phyloP scores from a whole-genome alignment of 2,888 invertebrate species.

The Dasypolia templi region DNA sequence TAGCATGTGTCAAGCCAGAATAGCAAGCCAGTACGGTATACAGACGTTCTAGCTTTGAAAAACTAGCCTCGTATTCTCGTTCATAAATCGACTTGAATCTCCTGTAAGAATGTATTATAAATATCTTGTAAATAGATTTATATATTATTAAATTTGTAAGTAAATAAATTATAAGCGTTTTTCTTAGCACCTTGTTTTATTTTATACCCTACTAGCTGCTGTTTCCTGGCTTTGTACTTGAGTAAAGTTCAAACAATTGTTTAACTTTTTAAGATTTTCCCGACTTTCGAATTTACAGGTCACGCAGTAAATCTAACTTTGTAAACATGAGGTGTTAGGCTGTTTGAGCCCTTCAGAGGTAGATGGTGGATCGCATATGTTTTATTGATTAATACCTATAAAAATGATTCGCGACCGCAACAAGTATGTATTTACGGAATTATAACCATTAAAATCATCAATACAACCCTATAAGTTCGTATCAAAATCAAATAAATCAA shows the following conservation, averaged over 20 bases:
- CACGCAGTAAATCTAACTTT: background rate
- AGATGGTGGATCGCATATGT: too few relatives aligned
- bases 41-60: too few relatives aligned
- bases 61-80: too few relatives aligned
- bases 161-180: constrained; percentile 72
- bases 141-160: constrained; percentile 75
- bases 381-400: too few relatives aligned
- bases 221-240: background rate
- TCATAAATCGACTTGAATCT: constrained; percentile 14
- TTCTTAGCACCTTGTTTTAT: constrained; percentile 65
- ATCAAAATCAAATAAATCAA: too few relatives aligned
- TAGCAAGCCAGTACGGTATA: too few relatives aligned
- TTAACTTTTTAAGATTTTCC: background rate
- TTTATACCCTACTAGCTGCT: constrained; percentile 6
- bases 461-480: too few relatives aligned
- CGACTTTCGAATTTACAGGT: background rate
- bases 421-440: too few relatives aligned
- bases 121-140: constrained; percentile 71
- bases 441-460: too few relatives aligned
- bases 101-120: constrained; percentile 56
- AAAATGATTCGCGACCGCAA: too few relatives aligned
- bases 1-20: too few relatives aligned
- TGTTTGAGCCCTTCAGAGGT: background rate
- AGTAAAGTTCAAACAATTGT: background rate
- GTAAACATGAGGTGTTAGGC: background rate